A percentile compares a stretch with the other conserved stretches of the same genome.
phyloP scores from a whole-genome alignment of 2,888 invertebrate species.

The Chydorus sphaericus region DNA sequence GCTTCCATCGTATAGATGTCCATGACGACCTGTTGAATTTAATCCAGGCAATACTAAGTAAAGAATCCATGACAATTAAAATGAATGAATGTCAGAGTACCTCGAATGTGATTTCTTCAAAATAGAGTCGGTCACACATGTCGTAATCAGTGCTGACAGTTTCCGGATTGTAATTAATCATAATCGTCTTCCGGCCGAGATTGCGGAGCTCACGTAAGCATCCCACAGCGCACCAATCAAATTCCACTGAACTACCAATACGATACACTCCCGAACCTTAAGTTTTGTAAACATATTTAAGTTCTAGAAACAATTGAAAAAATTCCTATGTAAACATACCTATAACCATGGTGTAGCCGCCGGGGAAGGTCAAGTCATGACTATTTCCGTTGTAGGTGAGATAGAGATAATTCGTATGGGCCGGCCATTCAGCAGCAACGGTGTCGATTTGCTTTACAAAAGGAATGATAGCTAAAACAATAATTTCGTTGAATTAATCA shows the following conservation, averaged over 20 bases:
- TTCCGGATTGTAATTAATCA: constrained; percentile 99
- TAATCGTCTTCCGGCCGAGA: constrained; percentile 78
- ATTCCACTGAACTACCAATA: constrained; percentile 98
- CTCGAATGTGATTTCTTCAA: constrained; percentile 98
- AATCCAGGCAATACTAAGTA: background rate
- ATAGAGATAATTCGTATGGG: constrained; percentile 95
- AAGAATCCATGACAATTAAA: background rate
- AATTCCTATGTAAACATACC: constrained; percentile 35
- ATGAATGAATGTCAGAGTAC: constrained; percentile 24
- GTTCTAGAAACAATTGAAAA: constrained; percentile 1
- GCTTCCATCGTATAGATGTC: constrained; percentile 89
- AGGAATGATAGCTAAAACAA: constrained; percentile 48
- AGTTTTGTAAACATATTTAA: constrained; percentile 20
- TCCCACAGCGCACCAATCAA: constrained; percentile 98
- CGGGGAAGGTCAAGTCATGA: constrained; percentile 69
- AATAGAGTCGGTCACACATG: constrained; percentile 95
- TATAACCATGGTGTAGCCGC: constrained; percentile 69
- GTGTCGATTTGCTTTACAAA: constrained; percentile 96
- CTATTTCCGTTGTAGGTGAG: constrained; percentile 80
- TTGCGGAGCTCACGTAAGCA: constrained; percentile 80
- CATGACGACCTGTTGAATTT: constrained; percentile 64
- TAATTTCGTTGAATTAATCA: background rate
- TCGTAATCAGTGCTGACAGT: constrained; percentile 99
- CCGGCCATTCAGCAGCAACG: constrained; percentile 99
- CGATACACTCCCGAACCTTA: constrained; percentile 79